phyloP scores from a whole-genome alignment of 1,140 invertebrate species.

The Patella vulgata region DNA sequence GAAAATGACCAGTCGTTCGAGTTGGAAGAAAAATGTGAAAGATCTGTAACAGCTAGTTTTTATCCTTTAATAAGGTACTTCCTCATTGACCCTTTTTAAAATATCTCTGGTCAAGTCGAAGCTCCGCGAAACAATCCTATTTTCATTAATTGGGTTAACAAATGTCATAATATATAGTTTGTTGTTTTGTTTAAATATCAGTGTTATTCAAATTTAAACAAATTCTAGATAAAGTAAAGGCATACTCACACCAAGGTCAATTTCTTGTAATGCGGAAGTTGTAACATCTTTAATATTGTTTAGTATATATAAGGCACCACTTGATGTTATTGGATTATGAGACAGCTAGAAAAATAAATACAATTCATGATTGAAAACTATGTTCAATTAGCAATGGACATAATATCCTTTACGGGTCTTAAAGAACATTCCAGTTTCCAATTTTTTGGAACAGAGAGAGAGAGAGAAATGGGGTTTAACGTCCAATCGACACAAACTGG shows the following conservation, averaged over 20 bases:
- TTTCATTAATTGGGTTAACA: too few species aligned
- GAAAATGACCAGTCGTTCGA: neutral
- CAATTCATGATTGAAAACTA: neutral
- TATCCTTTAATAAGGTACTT: too few species aligned
- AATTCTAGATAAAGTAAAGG: neutral
- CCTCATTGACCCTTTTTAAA: too few species aligned
- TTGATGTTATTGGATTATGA: slow-evolving; percentile 49
- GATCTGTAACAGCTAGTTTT: too few species aligned
- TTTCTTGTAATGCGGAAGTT: slow-evolving; percentile 22
- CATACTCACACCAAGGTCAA: slow-evolving; percentile 45
- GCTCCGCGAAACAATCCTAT: too few species aligned
- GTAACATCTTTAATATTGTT: slow-evolving; percentile 29
- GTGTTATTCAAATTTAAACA: neutral
- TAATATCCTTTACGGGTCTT: neutral
- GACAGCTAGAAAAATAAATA: slow-evolving; percentile 37
- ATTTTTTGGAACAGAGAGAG: neutral
- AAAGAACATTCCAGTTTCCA: neutral
- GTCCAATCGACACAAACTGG: too few species aligned
- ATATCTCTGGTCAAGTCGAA: too few species aligned
- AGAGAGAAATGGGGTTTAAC: too few species aligned
- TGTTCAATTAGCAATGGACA: neutral
- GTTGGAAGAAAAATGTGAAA: neutral
- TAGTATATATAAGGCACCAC: slow-evolving; percentile 39
- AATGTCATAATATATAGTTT: too few species aligned
- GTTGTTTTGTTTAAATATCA: too few species aligned